Base-by-base conservation (phyloP, 2,113 vertebrate species). In the Ovis canadensis region DNA sequence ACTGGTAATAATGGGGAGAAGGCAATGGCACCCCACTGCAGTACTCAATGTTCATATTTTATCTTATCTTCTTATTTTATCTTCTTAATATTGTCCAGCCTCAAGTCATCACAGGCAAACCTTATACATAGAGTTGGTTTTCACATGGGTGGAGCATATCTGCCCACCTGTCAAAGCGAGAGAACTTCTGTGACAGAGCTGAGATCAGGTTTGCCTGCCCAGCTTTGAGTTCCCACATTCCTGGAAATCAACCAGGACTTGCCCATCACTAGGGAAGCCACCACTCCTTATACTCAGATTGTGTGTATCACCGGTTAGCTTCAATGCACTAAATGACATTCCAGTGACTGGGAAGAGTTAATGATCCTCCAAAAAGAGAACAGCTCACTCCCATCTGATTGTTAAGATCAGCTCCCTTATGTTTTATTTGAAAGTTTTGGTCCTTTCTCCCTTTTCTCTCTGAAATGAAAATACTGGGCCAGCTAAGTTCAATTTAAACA, bases 341-440 rank as follows among this genome's bases (percentile, higher is more conserved):
- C 54, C 21, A 57, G 88, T 57, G 82, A 83, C 36, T 67, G 57
- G 43, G 95, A 96, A 97, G 81, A 87, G 67, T 88, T 88, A 86
- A 97, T 80, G 67, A 40, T 62, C 40, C 64, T 95, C 59, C 54
- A 48, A 59, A 89, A 90, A 54, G 48, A 90, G n/a, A 93, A 48
- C 52, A 94, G 33, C 62, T 94, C 16, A 88, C 81, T 94, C 59
- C n/a, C 81, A 13, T 45, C 40, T 62, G n/a, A 96, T n/a, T 67
- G 55, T 87, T 90, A 89, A 3, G 33, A 88, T 97, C 48, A 93
- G 74, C 21, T n/a, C 59, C 85, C 67, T 96, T 86, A 82, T 85
- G 74, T 93, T 95, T 97, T 95, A 94, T 92, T 88, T 85, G 88
- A 57, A 89, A 94, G 4, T 91, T 94, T 59, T 54, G 48, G 12